phyloP scores from a whole-genome alignment of 2,113 vertebrate genomes.

The Epinephelus moara region DNA sequence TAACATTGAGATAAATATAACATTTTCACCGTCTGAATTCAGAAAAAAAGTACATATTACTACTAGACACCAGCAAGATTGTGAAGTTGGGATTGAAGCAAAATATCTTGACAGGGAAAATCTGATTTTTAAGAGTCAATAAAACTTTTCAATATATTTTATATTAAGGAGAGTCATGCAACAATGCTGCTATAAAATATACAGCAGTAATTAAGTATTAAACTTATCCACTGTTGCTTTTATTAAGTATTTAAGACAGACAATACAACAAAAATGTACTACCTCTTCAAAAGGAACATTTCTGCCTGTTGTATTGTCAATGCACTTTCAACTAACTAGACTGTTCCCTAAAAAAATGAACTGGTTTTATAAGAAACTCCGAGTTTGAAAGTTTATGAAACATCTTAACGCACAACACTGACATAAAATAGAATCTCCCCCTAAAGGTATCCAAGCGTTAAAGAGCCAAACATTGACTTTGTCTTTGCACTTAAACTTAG shows the following conservation, averaged over 20 bases:
- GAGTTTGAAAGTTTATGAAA: not conserved
- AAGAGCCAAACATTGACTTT: constrained; percentile 17
- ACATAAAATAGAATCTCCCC: constrained; percentile 7
- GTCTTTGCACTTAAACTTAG: constrained; percentile 56
- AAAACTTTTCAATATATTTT: constrained; percentile 22
- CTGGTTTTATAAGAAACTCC: not conserved
- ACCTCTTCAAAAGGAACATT: not conserved
- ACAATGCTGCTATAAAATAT: not conserved
- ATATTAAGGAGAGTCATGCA: not conserved
- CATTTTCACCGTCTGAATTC: not conserved
- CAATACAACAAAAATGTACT: not conserved
- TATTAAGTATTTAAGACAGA: constrained; percentile 2
- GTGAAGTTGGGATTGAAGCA: not conserved
- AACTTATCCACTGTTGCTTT: not conserved
- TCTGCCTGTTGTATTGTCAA: not conserved
- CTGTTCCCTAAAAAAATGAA: not conserved
- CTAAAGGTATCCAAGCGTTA: constrained; percentile 1
- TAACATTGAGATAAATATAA: not conserved
- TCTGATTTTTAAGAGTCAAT: not conserved
- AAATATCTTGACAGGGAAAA: constrained; percentile 21
- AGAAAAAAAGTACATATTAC: not conserved
- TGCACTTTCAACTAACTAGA: constrained; percentile 7
- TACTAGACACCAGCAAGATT: not conserved
- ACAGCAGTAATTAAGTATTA: not conserved
- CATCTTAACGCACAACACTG: not conserved